A percentile compares a stretch with the other conserved stretches of the same genome.
Evolutionary conservation across 2,888 invertebrate species (phyloP).

Genomic region (Dynastes hyllus): DNA sequence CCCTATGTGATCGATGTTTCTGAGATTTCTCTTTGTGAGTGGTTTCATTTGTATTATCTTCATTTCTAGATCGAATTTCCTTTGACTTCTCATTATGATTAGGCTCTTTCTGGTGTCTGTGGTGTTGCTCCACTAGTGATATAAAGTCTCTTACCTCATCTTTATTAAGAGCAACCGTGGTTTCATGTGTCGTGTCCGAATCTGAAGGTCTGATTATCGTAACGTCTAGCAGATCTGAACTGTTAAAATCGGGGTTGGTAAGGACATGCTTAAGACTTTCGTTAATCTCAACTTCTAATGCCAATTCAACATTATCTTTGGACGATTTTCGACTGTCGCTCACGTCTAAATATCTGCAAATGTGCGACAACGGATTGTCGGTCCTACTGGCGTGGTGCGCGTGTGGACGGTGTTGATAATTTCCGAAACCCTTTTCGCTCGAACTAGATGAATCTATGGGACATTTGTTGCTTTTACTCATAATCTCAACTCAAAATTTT

Average conservation of each 20-base stretch:
- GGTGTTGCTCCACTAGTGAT: slow-evolving; percentile 53
- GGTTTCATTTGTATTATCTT: not conserved
- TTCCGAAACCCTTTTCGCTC: slow-evolving; percentile 41
- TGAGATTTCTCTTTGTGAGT: slow-evolving; percentile 10
- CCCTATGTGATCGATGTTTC: slow-evolving; percentile 2
- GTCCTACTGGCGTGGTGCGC: slow-evolving; percentile 3
- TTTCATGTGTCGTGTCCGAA: slow-evolving; percentile 50
- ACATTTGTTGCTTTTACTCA: slow-evolving; percentile 52
- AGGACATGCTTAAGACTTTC: slow-evolving; percentile 64
- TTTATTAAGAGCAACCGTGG: slow-evolving; percentile 53
- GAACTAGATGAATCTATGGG: slow-evolving; percentile 52
- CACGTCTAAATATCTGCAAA: slow-evolving; percentile 51
- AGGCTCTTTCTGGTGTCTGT: slow-evolving; percentile 51
- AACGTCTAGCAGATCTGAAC: slow-evolving; percentile 65
- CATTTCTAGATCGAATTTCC: slow-evolving; percentile 5
- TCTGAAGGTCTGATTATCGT: slow-evolving; percentile 66
- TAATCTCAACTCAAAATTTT: slow-evolving; percentile 53
- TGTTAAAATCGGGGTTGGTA: slow-evolving; percentile 61
- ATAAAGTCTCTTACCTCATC: slow-evolving; percentile 53
- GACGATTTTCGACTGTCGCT: slow-evolving; percentile 37
- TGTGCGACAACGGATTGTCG: slow-evolving; percentile 48
- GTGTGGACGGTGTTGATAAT: slow-evolving; percentile 11
- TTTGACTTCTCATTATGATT: slow-evolving; percentile 6
- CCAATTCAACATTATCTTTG: slow-evolving; percentile 60
- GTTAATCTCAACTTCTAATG: slow-evolving; percentile 67